Evolutionary conservation across 2,797 vertebrate species (phyloP), one percentile per base, ranked within the genome.

Genomic region (Melanogrammus aeglefinus): DNA sequence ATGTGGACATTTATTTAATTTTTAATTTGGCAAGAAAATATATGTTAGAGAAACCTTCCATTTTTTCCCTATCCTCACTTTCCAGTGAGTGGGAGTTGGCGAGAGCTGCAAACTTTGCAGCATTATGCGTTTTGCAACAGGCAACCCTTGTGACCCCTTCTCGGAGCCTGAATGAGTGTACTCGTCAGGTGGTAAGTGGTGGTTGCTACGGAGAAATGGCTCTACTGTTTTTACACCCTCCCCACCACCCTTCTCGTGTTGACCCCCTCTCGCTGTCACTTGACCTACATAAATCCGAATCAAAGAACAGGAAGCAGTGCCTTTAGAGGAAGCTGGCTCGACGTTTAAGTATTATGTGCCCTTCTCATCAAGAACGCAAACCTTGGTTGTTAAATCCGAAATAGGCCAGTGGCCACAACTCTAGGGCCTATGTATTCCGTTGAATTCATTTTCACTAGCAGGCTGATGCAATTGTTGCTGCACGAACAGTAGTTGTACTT

Each of bases 71-170:
- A 63, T 69, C 63, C 63, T 35, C 31, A 35, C 29, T 94, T 94
- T 79, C 84, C n/a, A n/a, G n/a, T n/a, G n/a, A 97, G 95, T 96
- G 95, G 95, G 94, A 90, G 84, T 89, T 77, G 95, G 96, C 86
- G 96, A 96, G n/a, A 91, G 94, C 91, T 0, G 94, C 94, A 12
- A 97, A 96, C 91, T 97, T 97, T 24, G 94, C 95, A 10, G 96
- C 95, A 4, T 97, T n/a, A 96, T 77, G 94, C 91, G 33, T 98
- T n/a, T 97, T 91, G 95, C 95, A 0, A n/a, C 95, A 95, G 0
- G 96, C 95, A 38, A 96, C 94, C 0, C 90, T 97, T 76, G 96
- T 97, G 77, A 97, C 96, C 77, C 96, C 94, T n/a, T 0, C 90
- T 97, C n/a, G 95, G 95, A 87, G 96, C 95, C 35, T n/a, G n/a